Base-by-base conservation (phyloP, 2,888 invertebrate species). In the Iselma pallidipennis region DNA sequence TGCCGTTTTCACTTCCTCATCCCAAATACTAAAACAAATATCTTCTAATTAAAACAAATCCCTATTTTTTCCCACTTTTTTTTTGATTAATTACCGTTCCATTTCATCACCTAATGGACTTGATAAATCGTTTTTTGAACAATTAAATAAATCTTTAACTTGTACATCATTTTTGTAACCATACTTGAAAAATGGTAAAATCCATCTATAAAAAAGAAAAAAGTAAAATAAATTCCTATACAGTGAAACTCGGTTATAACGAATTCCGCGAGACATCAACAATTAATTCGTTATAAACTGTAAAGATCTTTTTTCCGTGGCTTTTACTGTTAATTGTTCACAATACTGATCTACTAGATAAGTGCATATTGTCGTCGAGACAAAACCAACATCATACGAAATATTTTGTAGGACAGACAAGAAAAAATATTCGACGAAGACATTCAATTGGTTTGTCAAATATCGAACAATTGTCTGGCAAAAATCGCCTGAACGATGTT, bases 121-220 rank as follows among this genome's bases (percentile, higher is more conserved):
- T 0, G 91, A 91, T 49, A 83, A 80, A 78, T 91, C 91, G 16
- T 81, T 80, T 1, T 83, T 81, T 16, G 88, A 81, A 7, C 87
- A 85, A 73, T 86, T 87, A 81, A 88, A 89, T 23, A 92, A 79
- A 74, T 91, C 89, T 69, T 88, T 86, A 10, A 87, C 74, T 62
- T 87, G 86, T 57, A 91, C 81, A 61, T 89, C 87, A 64, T 86
- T 82, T 68, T 84, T 84, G 71, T 83, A 87, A 49, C 91, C 91
- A 75, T 86, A 85, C 74, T 83, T 85, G 72, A 89, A 89, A 63
- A 87, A 82, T 31, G 85, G 85, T 67, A 88, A 85, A 56, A 89
- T 82, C 90, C 91, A 91, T 83, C 91, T 91, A 80, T 57, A 80
- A 78, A 53, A 58, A n/a, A 37, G 9, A 26, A 42, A 42, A 19